phyloP scores from a whole-genome alignment of 2,113 vertebrate genomes.

The Xiphophorus maculatus region DNA sequence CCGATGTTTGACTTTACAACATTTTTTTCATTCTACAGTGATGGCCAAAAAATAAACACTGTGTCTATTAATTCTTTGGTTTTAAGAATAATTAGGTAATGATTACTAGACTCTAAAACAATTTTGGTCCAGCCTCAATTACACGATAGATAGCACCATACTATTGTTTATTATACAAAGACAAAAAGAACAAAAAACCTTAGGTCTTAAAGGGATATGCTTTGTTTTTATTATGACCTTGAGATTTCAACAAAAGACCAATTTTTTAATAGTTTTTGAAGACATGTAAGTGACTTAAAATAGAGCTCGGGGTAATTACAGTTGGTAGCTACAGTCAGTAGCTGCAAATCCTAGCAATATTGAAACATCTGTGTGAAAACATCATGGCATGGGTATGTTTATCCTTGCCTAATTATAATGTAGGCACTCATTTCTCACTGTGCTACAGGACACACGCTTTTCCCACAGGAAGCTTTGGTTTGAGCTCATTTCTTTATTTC shows the following conservation, averaged over 20 bases:
- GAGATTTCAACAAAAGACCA: no score
- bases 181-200: not conserved
- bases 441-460: not conserved
- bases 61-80: not conserved
- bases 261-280: not conserved
- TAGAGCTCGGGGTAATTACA: not conserved
- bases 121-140: not conserved
- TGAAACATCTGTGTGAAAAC: conserved; percentile 1
- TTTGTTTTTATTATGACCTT: not conserved
- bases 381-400: not conserved
- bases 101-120: not conserved
- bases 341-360: not conserved
- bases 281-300: not conserved
- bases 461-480: not conserved
- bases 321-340: not conserved
- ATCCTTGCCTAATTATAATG: not conserved
- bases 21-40: no score
- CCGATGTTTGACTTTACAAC: no score
- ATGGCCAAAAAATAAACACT: no score
- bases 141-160: not conserved
- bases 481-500: not conserved
- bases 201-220: not conserved
- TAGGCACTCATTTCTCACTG: not conserved
- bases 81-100: not conserved
- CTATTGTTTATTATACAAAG: not conserved